Conservation (phyloP, 2,888 invertebrate species). For the Tetranychus piercei region DNA sequence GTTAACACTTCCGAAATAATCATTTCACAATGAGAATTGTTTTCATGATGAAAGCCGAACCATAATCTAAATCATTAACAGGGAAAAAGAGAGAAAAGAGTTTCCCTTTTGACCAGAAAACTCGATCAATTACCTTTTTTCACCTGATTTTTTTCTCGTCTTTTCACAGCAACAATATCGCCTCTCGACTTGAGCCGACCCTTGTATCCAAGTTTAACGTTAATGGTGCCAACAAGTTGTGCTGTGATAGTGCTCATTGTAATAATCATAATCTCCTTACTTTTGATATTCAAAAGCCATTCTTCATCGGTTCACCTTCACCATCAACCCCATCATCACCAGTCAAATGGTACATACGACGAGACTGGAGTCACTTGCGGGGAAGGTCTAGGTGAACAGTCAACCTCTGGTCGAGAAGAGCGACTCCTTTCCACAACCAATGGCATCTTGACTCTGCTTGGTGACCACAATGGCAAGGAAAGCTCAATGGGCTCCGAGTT, state of each 20-base stretch:
- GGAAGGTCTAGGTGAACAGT: not conserved
- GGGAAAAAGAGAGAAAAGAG: no score
- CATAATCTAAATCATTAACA: no score
- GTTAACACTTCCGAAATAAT: no score
- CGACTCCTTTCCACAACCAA: not conserved
- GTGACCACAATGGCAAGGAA: not conserved
- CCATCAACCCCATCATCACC: not conserved
- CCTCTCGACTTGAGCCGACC: slow-evolving; percentile 7
- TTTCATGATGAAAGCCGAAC: no score
- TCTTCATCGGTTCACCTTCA: not conserved
- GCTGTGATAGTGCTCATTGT: slow-evolving; percentile 25
- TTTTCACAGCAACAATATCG: slow-evolving; percentile 10
- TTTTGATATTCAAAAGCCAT: slow-evolving; percentile 3
- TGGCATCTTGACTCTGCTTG: not conserved
- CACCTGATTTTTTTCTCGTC: not conserved
- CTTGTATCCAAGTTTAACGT: slow-evolving; percentile 4
- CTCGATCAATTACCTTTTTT: not conserved
- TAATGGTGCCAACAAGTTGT: slow-evolving; percentile 26
- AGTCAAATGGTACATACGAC: not conserved
- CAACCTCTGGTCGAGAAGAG: not conserved
- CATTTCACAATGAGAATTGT: no score
- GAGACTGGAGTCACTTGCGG: not conserved
- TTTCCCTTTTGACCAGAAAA: not conserved
- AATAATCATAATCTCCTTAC: slow-evolving; percentile 16
- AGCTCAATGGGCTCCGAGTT: not conserved